Conservation (phyloP, 2,113 vertebrate genomes). For the Scomber colias region DNA sequence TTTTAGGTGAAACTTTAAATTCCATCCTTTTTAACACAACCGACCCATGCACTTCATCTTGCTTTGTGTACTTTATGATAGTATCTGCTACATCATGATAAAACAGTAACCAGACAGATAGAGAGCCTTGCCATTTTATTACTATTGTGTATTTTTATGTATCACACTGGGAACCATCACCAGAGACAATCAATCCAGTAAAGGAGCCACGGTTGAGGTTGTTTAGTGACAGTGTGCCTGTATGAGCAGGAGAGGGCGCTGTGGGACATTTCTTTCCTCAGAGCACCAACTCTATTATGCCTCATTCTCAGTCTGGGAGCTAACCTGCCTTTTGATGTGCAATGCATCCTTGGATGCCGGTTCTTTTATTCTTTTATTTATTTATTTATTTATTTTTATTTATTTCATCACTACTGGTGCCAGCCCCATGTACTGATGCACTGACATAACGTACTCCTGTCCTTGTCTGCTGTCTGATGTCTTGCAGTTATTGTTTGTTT, state of each 20-base stretch:
- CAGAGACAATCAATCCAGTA: not conserved
- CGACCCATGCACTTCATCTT: not conserved
- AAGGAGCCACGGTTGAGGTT: not conserved
- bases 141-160: not conserved
- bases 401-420: no score
- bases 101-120: not conserved
- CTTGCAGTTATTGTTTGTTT: no score
- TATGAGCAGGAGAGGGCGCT: conserved; percentile 32
- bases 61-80: not conserved
- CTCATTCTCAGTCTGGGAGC: not conserved
- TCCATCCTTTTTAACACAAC: no score
- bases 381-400: no score
- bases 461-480: no score
- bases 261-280: not conserved
- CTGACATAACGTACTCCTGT: no score
- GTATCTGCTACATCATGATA: not conserved
- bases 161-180: not conserved
- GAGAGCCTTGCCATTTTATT: not conserved
- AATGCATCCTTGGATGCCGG: no score
- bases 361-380: no score
- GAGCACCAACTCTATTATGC: not conserved
- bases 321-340: no score
- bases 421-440: no score
- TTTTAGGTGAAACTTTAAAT: not conserved
- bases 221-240: not conserved